Base-by-base conservation (phyloP, 2,113 vertebrate genomes). In the Dascyllus trimaculatus region DNA sequence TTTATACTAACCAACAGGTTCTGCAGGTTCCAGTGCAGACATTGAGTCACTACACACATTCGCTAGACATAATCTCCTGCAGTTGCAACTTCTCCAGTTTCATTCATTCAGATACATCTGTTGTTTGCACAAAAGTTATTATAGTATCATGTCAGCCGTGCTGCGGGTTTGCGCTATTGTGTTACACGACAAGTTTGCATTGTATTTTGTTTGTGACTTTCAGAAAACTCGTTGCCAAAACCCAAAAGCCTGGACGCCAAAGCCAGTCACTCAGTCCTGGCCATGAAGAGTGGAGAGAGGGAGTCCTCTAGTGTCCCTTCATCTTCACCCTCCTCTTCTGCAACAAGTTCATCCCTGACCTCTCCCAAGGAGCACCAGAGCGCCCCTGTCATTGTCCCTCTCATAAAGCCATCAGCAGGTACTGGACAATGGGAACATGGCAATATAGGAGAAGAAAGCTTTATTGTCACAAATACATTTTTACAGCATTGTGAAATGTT, bases 341-440 rank as follows among this genome's bases (percentile, higher is more conserved):
- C 92, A 7, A 90, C 91, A 14, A 86, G 89, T 45, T 90, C 91
- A 4, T 86, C 89, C n/a, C 62, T 91, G n/a, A 87, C 71, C 48
- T 89, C 71, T 19, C 76, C 85, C 1, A 94, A 91, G 71, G 93
- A 94, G 82, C 90, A 93, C 66, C 91, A 93, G 80, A 90, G 78
- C 56, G 89, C 93, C 26, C 93, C 91, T 2, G 93, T 95, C 45
- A 93, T 95, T 17, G 93, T 95, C 2, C 94, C 94, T 1, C 90
- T 95, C 10, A 95, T 95, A 87, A 95, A 95, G 71, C 94, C 94
- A 61, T 94, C 94, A 78, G 92, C 94, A 93, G 93, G 94, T 95
- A 92, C 46, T 45, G 2, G 9, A 35, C 29, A 52, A 13, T 29
- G 29, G 29, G 29, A 29, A 6, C 29, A 29, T 29, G 29, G n/a